Base-by-base conservation (phyloP, 2,888 invertebrate species). In the Cynaeus angustus region DNA sequence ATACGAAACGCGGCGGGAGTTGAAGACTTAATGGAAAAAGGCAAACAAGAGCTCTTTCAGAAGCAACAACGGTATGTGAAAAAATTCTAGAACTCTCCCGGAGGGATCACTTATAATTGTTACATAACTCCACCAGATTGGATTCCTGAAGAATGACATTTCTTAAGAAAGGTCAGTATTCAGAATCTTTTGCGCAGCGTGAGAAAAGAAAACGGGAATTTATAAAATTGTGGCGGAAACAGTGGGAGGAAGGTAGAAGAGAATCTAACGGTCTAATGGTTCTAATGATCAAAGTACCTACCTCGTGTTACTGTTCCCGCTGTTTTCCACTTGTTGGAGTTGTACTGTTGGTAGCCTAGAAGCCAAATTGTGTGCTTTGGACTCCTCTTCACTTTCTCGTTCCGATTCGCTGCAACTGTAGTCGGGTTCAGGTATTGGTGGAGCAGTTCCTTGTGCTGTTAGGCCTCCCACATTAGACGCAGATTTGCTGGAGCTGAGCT, bases 111-210 rank as follows among this genome's bases (percentile, higher is more conserved):
- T 0, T 93, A 89, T 80, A 90, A 90, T 67, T 89, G 98, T 82
- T 90, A 90, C 30, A 89, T 90, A 0, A 82, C 86, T 0, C 87
- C 90, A 0, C 94, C 95, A 0, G 98, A 98, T 84, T 94, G 92
- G 93, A 87, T 97, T 0, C 79, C 98, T 0, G 98, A 98, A 85
- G 92, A 91, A 81, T 98, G 98, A 98, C 94, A 97, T 86, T 98
- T 97, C 0, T 84, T 95, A 13, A 98, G 98, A 83, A 98, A 98
- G 83, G 96, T 97, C 91, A 91, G 79, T 98, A 95, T 85, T 98
- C 98, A 0, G 94, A 97, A 81, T 98, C 97, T 84, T 98, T 98
- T 87, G 95, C 95, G 53, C 87, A 88, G 10, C 89, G 98, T 8
- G 98, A 98, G 81, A 87, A 94, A 80, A 89, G 97, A 62, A 98